These are phyloP conservation scores for Rhynchotus rufescens DNA, from an alignment of 2,797 vertebrate genomes.

Conservation along the genomic window DNA sequence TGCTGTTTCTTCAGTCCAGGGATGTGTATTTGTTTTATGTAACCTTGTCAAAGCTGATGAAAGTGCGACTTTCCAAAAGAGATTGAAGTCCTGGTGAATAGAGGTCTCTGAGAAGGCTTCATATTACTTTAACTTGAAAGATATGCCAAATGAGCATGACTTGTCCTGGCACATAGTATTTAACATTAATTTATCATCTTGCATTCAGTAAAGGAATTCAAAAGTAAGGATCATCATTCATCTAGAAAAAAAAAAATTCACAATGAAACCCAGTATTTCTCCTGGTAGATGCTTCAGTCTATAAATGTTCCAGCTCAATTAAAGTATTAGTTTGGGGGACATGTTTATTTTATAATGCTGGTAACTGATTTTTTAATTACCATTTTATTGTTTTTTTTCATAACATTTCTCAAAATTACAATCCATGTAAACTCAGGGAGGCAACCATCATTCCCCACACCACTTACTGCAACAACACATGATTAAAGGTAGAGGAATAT, in stretches of 20 bases:
- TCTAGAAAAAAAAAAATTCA: neutral
- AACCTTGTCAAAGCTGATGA: neutral
- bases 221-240: neutral
- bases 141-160: neutral
- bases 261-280: neutral
- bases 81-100: neutral
- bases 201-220: neutral
- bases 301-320: neutral
- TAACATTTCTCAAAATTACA: neutral
- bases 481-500: neutral
- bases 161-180: neutral
- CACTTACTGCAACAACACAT: neutral
- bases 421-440: neutral
- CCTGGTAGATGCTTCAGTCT: neutral
- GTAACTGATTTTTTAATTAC: neutral
- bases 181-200: neutral
- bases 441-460: neutral
- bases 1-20: neutral
- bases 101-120: neutral
- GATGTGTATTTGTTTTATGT: neutral
- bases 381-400: neutral
- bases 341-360: neutral
- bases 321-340: fast-evolving
- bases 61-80: neutral
- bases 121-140: neutral